Conservation (phyloP, 2,888 invertebrate species). For the Doris montereyensis region DNA sequence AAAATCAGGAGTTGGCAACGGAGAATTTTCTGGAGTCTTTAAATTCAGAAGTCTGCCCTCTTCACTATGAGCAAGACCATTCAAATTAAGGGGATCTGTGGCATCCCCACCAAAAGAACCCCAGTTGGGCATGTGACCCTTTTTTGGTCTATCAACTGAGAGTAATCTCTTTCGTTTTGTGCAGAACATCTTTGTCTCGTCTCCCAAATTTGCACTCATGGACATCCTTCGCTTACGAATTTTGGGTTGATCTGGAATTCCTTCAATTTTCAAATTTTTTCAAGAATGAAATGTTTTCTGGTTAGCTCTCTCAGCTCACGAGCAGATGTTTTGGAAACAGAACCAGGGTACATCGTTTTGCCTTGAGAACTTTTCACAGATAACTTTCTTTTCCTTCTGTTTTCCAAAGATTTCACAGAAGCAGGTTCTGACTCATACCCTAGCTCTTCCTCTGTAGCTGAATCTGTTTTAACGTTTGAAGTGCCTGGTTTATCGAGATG, state of each 20-base stretch:
- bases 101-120: constrained; percentile 96
- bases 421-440: constrained; percentile 37
- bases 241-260: constrained; percentile 38
- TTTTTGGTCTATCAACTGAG: constrained; percentile 39
- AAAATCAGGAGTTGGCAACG: constrained; percentile 86
- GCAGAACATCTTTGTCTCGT: constrained; percentile 35
- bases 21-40: constrained; percentile 94
- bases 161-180: constrained; percentile 42
- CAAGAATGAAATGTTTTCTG: constrained; percentile 34
- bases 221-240: constrained; percentile 36
- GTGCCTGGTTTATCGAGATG: background rate
- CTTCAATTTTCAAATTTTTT: constrained; percentile 42
- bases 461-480: background rate
- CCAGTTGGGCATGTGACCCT: constrained; percentile 82
- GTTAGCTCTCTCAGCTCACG: constrained; percentile 36
- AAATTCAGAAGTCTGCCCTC: constrained; percentile 77
- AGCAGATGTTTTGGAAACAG: background rate
- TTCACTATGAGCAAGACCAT: constrained; percentile 81
- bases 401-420: background rate
- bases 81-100: constrained; percentile 93
- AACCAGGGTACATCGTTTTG: constrained; percentile 24
- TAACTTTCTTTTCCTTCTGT: background rate
- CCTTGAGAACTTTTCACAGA: constrained; percentile 11
- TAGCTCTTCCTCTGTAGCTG: background rate
- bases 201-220: constrained; percentile 22